Evolutionary conservation across 2,888 invertebrate genomes (phyloP).

Genomic region (Andrena marginata): DNA sequence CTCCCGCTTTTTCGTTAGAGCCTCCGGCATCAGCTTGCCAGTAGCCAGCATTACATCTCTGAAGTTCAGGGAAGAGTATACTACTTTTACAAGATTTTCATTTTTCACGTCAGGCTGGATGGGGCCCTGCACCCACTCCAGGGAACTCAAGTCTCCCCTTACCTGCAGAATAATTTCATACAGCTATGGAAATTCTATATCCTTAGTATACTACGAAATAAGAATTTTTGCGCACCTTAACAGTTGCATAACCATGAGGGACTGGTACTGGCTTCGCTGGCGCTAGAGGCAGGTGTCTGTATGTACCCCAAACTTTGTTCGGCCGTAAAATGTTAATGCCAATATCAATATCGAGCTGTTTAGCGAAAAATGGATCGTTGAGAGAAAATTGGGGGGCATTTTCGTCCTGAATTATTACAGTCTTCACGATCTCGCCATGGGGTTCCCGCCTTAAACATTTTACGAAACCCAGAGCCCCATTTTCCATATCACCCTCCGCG

Average conservation of each 20-base stretch:
- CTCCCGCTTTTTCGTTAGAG: slow-evolving; percentile 89
- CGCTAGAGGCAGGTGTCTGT: slow-evolving; percentile 91
- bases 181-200: neutral
- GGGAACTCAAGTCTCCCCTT: slow-evolving; percentile 94
- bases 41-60: slow-evolving; percentile 97
- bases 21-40: slow-evolving; percentile 94
- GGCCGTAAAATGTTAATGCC: slow-evolving; percentile 89
- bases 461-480: slow-evolving; percentile 93
- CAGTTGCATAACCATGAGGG: slow-evolving; percentile 92
- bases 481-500: slow-evolving; percentile 88
- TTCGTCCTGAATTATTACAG: slow-evolving; percentile 87
- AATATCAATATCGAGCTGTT: slow-evolving; percentile 90
- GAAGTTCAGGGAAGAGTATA: slow-evolving; percentile 95
- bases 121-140: slow-evolving; percentile 93
- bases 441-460: slow-evolving; percentile 94
- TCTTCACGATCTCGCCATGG: slow-evolving; percentile 87
- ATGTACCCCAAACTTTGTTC: slow-evolving; percentile 91
- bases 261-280: slow-evolving; percentile 85
- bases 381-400: slow-evolving; percentile 89
- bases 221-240: slow-evolving; percentile 80
- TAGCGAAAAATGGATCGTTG: slow-evolving; percentile 88
- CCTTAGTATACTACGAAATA: neutral
- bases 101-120: slow-evolving; percentile 71
- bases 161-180: slow-evolving; percentile 80
- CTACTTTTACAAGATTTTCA: slow-evolving; percentile 86